Percentiles rank a stretch among this genome's conserved stretches.
phyloP scores from a whole-genome alignment of 1,140 invertebrate species.

The Thaumetopoea pityocampa region DNA sequence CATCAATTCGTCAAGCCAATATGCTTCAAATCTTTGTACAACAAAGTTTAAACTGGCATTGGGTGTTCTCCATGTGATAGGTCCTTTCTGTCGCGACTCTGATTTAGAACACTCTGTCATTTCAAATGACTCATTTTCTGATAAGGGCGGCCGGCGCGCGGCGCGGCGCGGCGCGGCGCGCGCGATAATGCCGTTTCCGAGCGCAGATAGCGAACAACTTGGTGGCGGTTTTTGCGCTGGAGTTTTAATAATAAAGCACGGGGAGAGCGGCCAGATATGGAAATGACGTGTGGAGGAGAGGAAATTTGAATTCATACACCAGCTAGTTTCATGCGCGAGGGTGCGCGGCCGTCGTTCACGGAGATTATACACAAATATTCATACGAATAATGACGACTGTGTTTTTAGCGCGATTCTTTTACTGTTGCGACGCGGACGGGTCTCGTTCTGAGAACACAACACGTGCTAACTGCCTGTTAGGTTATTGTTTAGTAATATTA shows the following conservation, averaged over 20 bases:
- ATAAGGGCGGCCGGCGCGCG: slow-evolving; percentile 74
- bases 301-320: slow-evolving; percentile 76
- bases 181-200: slow-evolving; percentile 72
- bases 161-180: slow-evolving; percentile 60
- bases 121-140: slow-evolving; percentile 76
- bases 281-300: slow-evolving; percentile 71
- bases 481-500: too few relatives aligned
- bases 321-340: slow-evolving; percentile 71
- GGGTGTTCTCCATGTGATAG: slow-evolving; percentile 16
- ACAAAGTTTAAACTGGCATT: slow-evolving; percentile 32
- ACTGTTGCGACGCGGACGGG: too few relatives aligned
- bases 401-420: slow-evolving; percentile 22
- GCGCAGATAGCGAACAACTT: slow-evolving; percentile 66
- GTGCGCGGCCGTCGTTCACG: slow-evolving; percentile 27
- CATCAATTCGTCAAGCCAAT: not conserved
- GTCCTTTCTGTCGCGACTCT: slow-evolving; percentile 36
- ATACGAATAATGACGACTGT: slow-evolving; percentile 32
- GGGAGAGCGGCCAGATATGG: slow-evolving; percentile 68
- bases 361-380: slow-evolving; percentile 44
- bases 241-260: slow-evolving; percentile 72
- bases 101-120: slow-evolving; percentile 74
- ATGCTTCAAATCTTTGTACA: not conserved
- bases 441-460: too few relatives aligned
- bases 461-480: too few relatives aligned
- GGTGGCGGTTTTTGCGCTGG: slow-evolving; percentile 63